Evolutionary conservation across 1,140 invertebrate genomes (phyloP), one percentile per base, ranked within the genome.

Genomic region (Leucophenga varia): DNA sequence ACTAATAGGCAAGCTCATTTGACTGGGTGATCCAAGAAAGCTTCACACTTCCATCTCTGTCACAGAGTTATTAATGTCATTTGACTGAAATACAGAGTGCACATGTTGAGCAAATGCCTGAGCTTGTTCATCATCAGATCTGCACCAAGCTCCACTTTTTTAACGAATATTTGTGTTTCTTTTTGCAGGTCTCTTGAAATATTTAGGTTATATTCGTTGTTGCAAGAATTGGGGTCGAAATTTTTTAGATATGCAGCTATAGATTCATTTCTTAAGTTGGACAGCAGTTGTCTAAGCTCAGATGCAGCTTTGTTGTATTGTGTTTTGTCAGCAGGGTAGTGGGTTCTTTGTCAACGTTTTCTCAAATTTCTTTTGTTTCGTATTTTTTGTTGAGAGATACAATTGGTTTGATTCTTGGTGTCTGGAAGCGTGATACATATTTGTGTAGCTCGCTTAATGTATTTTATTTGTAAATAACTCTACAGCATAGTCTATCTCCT

Each of bases 391-490:
- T 48, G 30, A 32, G 48, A 40, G 22, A 16, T 25, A 9, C 22
- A n/a, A 22, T 8, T 47, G 14, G 8, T 6, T 38, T 12, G 4
- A 14, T 18, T 10, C 19, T 13, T 7, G 36, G 6, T 36, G 34
- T 39, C 2, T 18, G 17, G 38, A 30, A 2, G 37, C 35, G 22
- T n/a, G 46, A 21, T 22, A 35, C 14, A 30, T 19, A 41, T 19
- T n/a, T n/a, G n/a, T n/a, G n/a, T n/a, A n/a, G n/a, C n/a, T n/a
- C n/a, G n/a, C n/a, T n/a, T 56, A 43, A 10, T 60, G 55, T 17
- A 56, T 43, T 18, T 20, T 32, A 21, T 46, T 52, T 12, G 49
- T 61, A 38, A 72, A 18, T 22, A 42, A 36, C 48, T 58, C 44
- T 8, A 57, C 51, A 43, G 36, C 52, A 41, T 37, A n/a, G 31